A percentile compares a stretch with the other conserved stretches of the same genome.
These are phyloP conservation scores for Mycetomoellerius zeteki DNA, from an alignment of 1,140 invertebrate species.

Conservation along the genomic window DNA sequence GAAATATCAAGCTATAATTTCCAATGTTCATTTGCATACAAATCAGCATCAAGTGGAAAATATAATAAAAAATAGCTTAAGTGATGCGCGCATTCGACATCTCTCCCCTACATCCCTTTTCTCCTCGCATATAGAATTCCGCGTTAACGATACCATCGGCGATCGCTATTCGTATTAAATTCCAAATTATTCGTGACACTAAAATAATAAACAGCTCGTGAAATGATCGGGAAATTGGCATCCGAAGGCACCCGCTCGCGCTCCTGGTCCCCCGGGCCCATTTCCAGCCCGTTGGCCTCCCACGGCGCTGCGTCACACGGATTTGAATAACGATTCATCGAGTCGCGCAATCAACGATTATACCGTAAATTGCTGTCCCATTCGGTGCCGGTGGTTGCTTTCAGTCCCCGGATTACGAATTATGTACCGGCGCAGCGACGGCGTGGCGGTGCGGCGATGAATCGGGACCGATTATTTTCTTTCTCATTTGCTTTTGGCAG, in stretches of 20 bases:
- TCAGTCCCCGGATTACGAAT: conserved; percentile 52
- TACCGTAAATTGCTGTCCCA: conserved; percentile 70
- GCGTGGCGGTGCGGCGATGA: not conserved
- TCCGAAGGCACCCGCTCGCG: conserved; percentile 30
- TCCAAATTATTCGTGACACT: conserved; percentile 32
- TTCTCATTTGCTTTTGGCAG: conserved; percentile 4
- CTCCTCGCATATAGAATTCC: not conserved
- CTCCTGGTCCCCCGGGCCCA: conserved; percentile 24
- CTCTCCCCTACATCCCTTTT: not conserved
- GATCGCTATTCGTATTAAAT: conserved; percentile 57
- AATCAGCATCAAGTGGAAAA: too few relatives aligned
- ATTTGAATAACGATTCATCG: conserved; percentile 74
- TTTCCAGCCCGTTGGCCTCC: conserved; percentile 50
- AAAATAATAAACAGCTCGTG: conserved; percentile 59
- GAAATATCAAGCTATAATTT: too few relatives aligned
- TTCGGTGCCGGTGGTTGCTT: conserved; percentile 46
- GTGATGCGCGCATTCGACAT: too few relatives aligned
- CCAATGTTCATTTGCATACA: too few relatives aligned
- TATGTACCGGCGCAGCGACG: conserved; percentile 12
- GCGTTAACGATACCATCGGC: not conserved
- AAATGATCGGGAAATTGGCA: conserved; percentile 58
- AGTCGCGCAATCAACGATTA: conserved; percentile 71
- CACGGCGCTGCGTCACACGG: conserved; percentile 55
- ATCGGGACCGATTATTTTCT: conserved; percentile 51
- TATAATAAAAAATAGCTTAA: too few relatives aligned